Evolutionary conservation across 1,140 invertebrate genomes (phyloP), one percentile per base, ranked within the genome.

Genomic region (Diabrotica undecimpunctata): DNA sequence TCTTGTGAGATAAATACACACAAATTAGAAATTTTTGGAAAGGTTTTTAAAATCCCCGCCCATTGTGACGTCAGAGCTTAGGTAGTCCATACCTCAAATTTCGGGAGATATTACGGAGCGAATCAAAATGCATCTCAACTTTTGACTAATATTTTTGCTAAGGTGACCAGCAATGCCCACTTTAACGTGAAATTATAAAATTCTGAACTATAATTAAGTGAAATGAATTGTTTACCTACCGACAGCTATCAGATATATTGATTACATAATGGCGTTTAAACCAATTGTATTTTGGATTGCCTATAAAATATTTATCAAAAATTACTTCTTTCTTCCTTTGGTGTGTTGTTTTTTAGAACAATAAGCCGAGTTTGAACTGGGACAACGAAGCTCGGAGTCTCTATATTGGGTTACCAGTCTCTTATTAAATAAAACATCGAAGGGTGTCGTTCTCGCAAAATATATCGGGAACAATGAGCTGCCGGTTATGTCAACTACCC

Each of bases 351-450:
- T 57, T 57, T 57, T 8, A 11, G 55, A 38, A 57, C 25, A 57
- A 35, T 57, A 36, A 57, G 55, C 55, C 38, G 0, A 7, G 36
- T 57, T 57, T 11, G 36, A 10, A 57, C 8, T 38, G 37, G 38
- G 36, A 25, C 35, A 57, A 37, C 55, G 25, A 38, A 37, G 36
- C 36, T n/a, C n/a, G n/a, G 36, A n/a, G 25, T 37, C 7, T 9
- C 8, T 57, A 57, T 57, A 57, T 57, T 57, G 55, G 37, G 55
- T 57, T 57, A 57, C 10, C 25, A 25, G 35, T 57, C 37, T 57
- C 55, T 57, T 57, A 57, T 57, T 57, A 57, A 57, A 57, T 57
- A 57, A 57, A 57, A 57, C 55, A 57, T 57, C 55, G 8, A 57
- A 37, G 36, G 37, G 55, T 57, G 36, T 57, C 36, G 37, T 57